These are phyloP conservation scores for Eurois occulta DNA, from an alignment of 2,888 invertebrate species.

Conservation along the genomic window DNA sequence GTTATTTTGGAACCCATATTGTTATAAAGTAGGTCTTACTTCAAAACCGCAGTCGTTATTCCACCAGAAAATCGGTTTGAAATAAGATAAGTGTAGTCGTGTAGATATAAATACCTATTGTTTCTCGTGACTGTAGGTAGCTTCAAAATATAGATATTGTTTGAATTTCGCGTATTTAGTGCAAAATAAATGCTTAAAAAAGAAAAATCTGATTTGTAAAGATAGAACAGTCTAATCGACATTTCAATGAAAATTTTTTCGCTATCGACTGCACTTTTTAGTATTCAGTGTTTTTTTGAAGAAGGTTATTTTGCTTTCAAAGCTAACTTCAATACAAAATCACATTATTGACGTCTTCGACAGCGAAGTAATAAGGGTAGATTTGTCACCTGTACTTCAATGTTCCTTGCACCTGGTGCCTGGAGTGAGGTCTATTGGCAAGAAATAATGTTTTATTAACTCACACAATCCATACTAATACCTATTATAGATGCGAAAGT, in stretches of 20 bases:
- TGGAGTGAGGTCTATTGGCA: slow-evolving; percentile 16
- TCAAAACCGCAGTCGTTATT: background rate
- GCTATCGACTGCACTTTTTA: background rate
- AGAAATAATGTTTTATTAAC: slow-evolving; percentile 20
- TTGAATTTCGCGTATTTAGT: background rate
- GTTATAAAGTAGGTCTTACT: background rate
- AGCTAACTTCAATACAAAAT: slow-evolving; percentile 42
- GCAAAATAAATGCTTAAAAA: background rate
- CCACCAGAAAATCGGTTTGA: background rate
- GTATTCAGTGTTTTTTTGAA: background rate
- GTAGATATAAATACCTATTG: background rate
- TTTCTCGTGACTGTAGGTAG: background rate
- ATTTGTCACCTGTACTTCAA: slow-evolving; percentile 58
- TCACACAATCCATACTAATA: slow-evolving; percentile 6
- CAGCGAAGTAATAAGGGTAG: slow-evolving; percentile 55
- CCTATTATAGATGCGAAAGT: background rate
- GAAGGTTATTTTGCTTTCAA: background rate
- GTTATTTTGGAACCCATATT: background rate
- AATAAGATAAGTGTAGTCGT: background rate
- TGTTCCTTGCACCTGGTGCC: slow-evolving; percentile 50
- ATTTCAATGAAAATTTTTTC: background rate
- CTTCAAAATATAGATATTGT: background rate
- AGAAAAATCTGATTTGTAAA: background rate
- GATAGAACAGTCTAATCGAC: background rate
- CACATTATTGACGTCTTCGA: slow-evolving; percentile 58